Evolutionary conservation across 2,113 vertebrate species (phyloP), one percentile per base, ranked within the genome.

Genomic region (Buteo buteo): DNA sequence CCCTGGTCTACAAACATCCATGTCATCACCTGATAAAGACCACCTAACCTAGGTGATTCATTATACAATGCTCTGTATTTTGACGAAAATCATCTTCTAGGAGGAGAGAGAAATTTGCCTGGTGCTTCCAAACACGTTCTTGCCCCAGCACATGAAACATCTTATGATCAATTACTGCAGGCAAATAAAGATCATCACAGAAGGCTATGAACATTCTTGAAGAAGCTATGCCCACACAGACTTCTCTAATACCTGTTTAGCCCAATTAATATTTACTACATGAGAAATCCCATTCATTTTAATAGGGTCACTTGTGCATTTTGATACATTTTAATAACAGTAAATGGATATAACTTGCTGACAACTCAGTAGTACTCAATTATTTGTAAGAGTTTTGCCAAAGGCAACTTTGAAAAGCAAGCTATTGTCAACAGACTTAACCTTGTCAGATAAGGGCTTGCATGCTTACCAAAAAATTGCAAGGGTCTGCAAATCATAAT

Each of bases 331-430:
- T 85, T 71, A 93, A 69, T 61, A 90, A 54, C 25, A 67, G 25
- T 49, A 81, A 85, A 79, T 66, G 20, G 42, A 61, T 47, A 32
- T 32, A 77, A 57, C 21, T 81, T 58, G 22, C 71, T 78, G 45
- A 62, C 50, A 90, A 77, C 32, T 73, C 67, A 54, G 32, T 77
- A 71, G 44, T 34, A 34, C 59, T 82, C 44, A 65, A 72, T 55
- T 79, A 59, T 85, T 78, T 76, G n/a, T 65, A 85, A 38, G 67
- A 73, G 44, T 87, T 93, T 93, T 89, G 73, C 64, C 76, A 88
- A 69, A 93, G 64, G 52, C 62, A 87, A 94, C 81, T 73, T 57
- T 79, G 59, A 90, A 93, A 93, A 89, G 32, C 61, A 96, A 87
- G 58, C 47, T 65, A 79, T 57, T 91, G 89, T 93, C 73, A 94